These are phyloP conservation scores for Euclidia mi DNA, from an alignment of 2,888 invertebrate species.

Conservation along the genomic window DNA sequence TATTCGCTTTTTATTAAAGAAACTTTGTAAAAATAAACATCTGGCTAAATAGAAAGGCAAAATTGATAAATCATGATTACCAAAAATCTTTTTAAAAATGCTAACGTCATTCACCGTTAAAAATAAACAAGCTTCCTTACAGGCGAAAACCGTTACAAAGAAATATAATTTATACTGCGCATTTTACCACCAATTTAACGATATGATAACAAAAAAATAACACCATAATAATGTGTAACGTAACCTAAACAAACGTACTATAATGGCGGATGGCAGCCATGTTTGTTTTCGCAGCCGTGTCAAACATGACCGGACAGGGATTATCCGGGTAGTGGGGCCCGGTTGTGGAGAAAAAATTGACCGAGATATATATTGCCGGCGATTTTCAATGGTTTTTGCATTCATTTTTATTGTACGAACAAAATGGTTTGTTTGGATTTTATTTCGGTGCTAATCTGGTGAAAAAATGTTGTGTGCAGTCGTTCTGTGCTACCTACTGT, in stretches of 20 bases:
- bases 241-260: constrained; percentile 81
- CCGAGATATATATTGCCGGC: constrained; percentile 48
- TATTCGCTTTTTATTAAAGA: too few relatives aligned
- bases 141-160: constrained; percentile 22
- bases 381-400: constrained; percentile 51
- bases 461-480: constrained; percentile 4
- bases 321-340: constrained; percentile 69
- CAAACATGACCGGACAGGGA: constrained; percentile 77
- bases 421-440: constrained; percentile 20
- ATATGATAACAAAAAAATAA: constrained; percentile 66
- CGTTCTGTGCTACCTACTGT: constrained; percentile 6
- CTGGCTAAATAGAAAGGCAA: too few relatives aligned
- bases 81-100: background rate
- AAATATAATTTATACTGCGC: constrained; percentile 40
- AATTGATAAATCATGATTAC: too few relatives aligned
- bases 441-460: constrained; percentile 14
- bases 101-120: background rate
- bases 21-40: too few relatives aligned
- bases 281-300: constrained; percentile 80
- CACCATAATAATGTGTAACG: constrained; percentile 80
- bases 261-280: constrained; percentile 74
- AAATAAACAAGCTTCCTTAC: background rate
- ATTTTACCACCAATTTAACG: too few relatives aligned
- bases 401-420: constrained; percentile 43
- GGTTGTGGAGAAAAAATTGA: constrained; percentile 56